Conservation (phyloP, 2,888 invertebrate genomes). For the Gastracanthus pulcherrimus region DNA sequence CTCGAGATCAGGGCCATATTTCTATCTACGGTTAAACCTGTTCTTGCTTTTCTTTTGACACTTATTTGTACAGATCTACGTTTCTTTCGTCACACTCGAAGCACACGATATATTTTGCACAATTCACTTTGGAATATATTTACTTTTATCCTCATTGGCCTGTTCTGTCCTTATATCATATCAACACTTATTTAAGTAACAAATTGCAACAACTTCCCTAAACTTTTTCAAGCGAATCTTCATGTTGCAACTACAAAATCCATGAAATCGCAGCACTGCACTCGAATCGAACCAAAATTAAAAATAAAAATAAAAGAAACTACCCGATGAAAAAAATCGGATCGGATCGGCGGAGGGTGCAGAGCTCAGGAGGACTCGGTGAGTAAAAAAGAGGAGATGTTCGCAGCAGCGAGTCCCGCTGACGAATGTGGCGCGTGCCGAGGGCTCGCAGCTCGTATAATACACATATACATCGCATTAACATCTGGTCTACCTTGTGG, state of each 20-base stretch:
- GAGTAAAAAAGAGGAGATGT: constrained; percentile 11
- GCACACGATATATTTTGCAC: neutral
- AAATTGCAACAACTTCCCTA: too few species aligned
- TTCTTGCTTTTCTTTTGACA: too few species aligned
- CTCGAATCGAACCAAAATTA: neutral
- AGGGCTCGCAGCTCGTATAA: constrained; percentile 1
- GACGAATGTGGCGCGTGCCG: constrained; percentile 45
- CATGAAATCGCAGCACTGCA: too few species aligned
- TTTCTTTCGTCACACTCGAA: neutral
- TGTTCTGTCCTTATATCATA: too few species aligned
- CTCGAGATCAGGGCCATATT: constrained; percentile 72
- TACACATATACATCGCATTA: too few species aligned
- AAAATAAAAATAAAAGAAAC: neutral
- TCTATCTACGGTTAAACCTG: too few species aligned
- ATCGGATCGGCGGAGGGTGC: too few species aligned
- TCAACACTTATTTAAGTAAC: too few species aligned
- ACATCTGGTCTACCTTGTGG: constrained; percentile 73
- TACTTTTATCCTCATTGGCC: too few species aligned
- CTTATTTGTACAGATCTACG: too few species aligned
- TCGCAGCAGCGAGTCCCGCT: neutral
- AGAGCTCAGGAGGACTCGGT: neutral
- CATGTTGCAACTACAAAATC: too few species aligned
- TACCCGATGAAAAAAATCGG: neutral
- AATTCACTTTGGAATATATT: constrained; percentile 4
- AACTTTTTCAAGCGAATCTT: too few species aligned